Evolutionary conservation across 2,113 vertebrate genomes (phyloP).

Genomic region (Bubo bubo): DNA sequence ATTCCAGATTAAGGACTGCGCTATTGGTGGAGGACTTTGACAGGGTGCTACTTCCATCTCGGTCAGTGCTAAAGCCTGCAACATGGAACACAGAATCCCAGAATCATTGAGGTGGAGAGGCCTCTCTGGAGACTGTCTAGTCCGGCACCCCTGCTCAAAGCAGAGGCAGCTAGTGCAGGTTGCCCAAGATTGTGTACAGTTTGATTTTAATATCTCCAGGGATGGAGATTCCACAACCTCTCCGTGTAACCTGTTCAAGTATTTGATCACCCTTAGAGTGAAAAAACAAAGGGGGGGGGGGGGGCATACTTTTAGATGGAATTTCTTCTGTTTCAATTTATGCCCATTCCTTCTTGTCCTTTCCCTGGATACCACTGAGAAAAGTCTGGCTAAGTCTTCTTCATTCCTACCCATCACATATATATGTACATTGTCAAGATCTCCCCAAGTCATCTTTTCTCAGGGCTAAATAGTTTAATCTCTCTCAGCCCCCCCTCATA

Average conservation of each 20-base stretch:
- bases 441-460: background rate
- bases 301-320: background rate
- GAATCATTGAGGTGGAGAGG: background rate
- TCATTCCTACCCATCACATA: background rate
- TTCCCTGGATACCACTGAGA: background rate
- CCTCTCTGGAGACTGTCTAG: background rate
- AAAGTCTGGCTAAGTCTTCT: background rate
- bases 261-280: background rate
- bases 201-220: background rate
- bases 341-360: background rate
- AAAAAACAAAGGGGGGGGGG: background rate
- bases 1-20: background rate
- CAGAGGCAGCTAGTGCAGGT: background rate
- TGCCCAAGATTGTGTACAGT: background rate
- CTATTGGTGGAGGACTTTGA: background rate
- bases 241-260: background rate
- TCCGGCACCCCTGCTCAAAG: background rate
- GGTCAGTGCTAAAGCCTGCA: background rate
- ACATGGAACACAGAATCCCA: background rate
- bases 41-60: background rate
- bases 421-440: background rate
- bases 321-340: background rate
- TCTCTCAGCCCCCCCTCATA: background rate
- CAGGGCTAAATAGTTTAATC: background rate
- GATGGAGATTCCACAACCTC: background rate